phyloP scores from a whole-genome alignment of 2,888 invertebrate genomes.

The Leistus spinibarbis region DNA sequence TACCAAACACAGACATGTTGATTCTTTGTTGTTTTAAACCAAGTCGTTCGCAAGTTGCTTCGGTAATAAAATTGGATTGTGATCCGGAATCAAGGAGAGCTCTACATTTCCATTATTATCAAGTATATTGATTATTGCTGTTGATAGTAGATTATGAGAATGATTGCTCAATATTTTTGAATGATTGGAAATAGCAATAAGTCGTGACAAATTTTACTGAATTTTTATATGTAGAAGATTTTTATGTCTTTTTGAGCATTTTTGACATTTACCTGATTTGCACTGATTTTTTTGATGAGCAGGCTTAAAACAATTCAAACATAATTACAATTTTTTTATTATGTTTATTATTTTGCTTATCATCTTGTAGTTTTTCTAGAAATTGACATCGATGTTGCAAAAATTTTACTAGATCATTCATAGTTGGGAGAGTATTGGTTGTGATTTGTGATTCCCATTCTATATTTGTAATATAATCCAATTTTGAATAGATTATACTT shows the following conservation, averaged over 20 bases:
- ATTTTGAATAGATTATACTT: conserved; percentile 9
- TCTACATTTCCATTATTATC: background rate
- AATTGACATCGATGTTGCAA: conserved; percentile 40
- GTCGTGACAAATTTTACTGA: no score
- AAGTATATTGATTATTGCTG: background rate
- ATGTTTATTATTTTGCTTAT: no score
- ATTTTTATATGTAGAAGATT: background rate
- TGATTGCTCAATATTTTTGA: background rate
- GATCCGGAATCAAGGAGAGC: background rate
- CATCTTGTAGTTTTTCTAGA: conserved; percentile 38
- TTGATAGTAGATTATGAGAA: background rate
- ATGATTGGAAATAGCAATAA: background rate
- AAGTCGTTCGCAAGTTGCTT: background rate
- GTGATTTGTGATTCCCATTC: conserved; percentile 10
- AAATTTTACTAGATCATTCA: conserved; percentile 35
- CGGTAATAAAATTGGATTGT: background rate
- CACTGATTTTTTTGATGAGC: background rate
- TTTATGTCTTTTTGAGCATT: background rate
- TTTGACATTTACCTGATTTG: background rate
- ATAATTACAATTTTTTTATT: background rate
- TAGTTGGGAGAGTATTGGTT: conserved; percentile 7
- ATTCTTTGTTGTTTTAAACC: background rate
- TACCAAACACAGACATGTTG: background rate
- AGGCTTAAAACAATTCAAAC: background rate
- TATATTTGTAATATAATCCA: conserved; percentile 40